Evolutionary conservation across 2,888 invertebrate species (phyloP).

Genomic region (Sisyra nigra): DNA sequence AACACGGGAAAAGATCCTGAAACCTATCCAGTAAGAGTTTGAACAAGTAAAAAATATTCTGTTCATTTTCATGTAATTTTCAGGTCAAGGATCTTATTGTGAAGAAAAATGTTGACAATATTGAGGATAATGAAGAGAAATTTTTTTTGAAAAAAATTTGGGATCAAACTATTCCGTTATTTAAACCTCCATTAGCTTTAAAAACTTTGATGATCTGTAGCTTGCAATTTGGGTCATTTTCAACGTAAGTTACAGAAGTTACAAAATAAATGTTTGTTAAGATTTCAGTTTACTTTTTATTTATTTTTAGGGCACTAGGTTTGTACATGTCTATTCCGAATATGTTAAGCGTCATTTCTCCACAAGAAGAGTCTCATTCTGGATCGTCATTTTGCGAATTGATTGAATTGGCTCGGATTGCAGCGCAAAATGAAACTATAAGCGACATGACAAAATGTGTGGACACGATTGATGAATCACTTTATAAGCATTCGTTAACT

Average conservation of each 20-base stretch:
- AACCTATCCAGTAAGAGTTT: constrained; percentile 22
- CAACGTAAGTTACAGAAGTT: constrained; percentile 21
- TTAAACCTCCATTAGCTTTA: constrained; percentile 18
- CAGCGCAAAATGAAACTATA: not conserved
- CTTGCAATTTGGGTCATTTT: constrained; percentile 27
- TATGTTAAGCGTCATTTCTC: constrained; percentile 33
- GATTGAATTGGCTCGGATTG: not conserved
- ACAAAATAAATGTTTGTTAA: constrained; percentile 1
- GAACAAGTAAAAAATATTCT: no score
- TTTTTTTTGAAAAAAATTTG: constrained; percentile 20
- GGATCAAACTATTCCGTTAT: constrained; percentile 25
- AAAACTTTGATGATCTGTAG: constrained; percentile 25
- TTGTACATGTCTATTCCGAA: constrained; percentile 43
- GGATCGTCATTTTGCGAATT: not conserved
- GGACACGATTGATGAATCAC: constrained; percentile 22
- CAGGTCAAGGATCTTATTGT: no score
- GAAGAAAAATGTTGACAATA: not conserved
- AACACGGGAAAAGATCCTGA: constrained; percentile 21
- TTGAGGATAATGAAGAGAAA: not conserved
- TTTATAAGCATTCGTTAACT: constrained; percentile 21
- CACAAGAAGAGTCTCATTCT: not conserved
- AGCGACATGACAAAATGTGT: constrained; percentile 12
- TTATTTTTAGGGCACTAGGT: constrained; percentile 32
- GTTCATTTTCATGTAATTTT: no score
- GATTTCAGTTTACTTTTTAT: not conserved